A percentile compares a stretch with the other conserved stretches of the same genome.
Conservation (phyloP, 2,888 invertebrate genomes). For the Mesorhabditis belari region DNA sequence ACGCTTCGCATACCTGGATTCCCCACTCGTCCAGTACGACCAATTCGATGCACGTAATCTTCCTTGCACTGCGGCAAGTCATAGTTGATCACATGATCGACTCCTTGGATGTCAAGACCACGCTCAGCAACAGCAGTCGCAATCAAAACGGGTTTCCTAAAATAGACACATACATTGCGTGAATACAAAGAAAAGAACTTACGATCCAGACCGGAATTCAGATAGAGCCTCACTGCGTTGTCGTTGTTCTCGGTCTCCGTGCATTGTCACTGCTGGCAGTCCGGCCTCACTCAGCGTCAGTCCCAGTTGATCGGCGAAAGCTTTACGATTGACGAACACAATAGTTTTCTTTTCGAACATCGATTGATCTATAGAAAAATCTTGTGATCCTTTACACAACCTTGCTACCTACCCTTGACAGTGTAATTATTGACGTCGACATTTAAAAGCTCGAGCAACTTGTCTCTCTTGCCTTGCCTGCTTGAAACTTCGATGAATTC, state of each 20-base stretch:
- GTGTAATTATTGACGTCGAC: constrained; percentile 22
- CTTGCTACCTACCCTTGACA: neutral
- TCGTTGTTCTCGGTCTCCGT: constrained; percentile 60
- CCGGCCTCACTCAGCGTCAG: constrained; percentile 72
- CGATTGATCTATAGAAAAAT: constrained; percentile 13
- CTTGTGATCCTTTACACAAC: neutral
- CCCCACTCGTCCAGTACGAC: constrained; percentile 59
- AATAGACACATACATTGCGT: too few relatives aligned
- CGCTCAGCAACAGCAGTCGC: constrained; percentile 90
- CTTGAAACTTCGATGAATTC: constrained; percentile 53
- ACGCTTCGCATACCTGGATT: constrained; percentile 40
- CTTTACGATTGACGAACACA: constrained; percentile 84
- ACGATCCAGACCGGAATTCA: constrained; percentile 63
- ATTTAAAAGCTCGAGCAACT: constrained; percentile 67
- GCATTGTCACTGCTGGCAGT: constrained; percentile 67
- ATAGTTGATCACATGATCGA: constrained; percentile 59
- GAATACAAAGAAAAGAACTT: constrained; percentile 60
- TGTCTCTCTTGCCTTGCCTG: constrained; percentile 67
- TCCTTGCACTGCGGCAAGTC: constrained; percentile 57
- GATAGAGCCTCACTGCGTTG: constrained; percentile 68
- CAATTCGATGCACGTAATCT: constrained; percentile 59
- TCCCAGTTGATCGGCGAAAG: constrained; percentile 82
- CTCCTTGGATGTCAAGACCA: constrained; percentile 59
- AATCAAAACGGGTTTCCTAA: constrained; percentile 63
- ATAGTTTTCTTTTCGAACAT: constrained; percentile 55